Evolutionary conservation across 2,888 invertebrate genomes (phyloP).

Genomic region (Marasmarcha lunaedactyla): DNA sequence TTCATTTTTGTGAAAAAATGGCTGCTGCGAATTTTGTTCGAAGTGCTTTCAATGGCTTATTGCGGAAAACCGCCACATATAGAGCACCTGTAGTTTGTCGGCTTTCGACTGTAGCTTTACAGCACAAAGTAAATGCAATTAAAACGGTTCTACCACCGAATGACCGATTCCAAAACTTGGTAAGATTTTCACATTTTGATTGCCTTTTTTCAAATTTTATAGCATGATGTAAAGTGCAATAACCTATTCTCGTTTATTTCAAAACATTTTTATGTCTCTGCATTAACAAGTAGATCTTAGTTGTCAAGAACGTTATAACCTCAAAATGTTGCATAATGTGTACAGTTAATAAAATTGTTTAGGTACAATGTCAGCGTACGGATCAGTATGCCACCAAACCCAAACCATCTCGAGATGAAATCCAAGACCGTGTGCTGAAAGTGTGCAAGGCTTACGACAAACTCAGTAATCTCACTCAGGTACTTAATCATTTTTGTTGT

Average conservation of each 20-base stretch:
- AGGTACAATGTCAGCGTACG: conserved; percentile 42
- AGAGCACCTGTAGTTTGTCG: conserved; percentile 53
- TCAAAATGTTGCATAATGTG: conserved; percentile 65
- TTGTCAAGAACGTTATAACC: conserved; percentile 33
- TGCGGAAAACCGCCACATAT: conserved; percentile 47
- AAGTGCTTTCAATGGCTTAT: conserved; percentile 55
- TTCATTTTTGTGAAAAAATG: conserved; percentile 35
- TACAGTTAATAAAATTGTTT: conserved; percentile 51
- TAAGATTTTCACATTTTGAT: conserved; percentile 9
- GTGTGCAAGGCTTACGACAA: conserved; percentile 92
- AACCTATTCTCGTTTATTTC: too few species aligned
- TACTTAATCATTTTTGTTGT: conserved; percentile 58
- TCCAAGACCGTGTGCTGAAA: conserved; percentile 86
- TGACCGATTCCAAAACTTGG: conserved; percentile 14
- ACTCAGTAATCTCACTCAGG: conserved; percentile 83
- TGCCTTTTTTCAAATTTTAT: too few species aligned
- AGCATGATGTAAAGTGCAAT: not conserved
- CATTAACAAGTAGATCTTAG: too few species aligned
- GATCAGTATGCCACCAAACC: conserved; percentile 42
- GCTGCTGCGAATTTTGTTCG: conserved; percentile 58
- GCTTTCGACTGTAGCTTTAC: conserved; percentile 47
- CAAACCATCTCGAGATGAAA: conserved; percentile 73
- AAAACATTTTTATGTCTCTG: too few species aligned
- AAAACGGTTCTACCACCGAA: conserved; percentile 23
- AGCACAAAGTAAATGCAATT: conserved; percentile 43